Base-by-base conservation (phyloP, 2,888 invertebrate genomes). In the Bellardia bayeri region DNA sequence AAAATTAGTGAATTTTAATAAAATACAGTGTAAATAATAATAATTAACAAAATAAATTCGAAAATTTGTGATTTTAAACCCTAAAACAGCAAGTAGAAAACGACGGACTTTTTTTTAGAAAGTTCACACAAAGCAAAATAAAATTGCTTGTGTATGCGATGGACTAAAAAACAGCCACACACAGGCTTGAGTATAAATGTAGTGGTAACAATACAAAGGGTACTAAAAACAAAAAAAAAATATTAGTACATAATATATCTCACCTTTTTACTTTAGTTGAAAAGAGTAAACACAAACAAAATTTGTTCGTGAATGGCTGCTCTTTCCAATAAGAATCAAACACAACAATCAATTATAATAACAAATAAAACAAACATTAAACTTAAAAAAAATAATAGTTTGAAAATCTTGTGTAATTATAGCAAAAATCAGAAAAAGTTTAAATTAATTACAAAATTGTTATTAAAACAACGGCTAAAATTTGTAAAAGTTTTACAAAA, bases 141-240 rank as follows among this genome's bases (percentile, higher is more conserved):
- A 82, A 76, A 83, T 54, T 80, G 83, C 71, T 75, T 86, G 86
- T 86, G 86, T 83, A 83, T 86, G 86, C 83, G 75, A 58, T 86
- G 83, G 51, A 83, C 86, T 83, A 85, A 85, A 87, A 66, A 79
- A 58, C 30, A 56, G 63, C 69, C 63, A 80, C 49, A 66, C 71
- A 66, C 64, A 80, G 23, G 74, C 66, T 78, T 75, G 14, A 45
- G 54, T 68, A 74, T 49, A 58, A 63, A 68, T 78, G 82, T 42
- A 69, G 75, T 76, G 82, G 76, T 83, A 75, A 81, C 30, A 61
- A 63, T 11, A 72, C 7, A 63, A 63, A 13, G 49, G 33, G 49
- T 78, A 64, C 49, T 85, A 71, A 72, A 75, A 69, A 66, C 11
- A 49, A 40, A 74, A 66, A 54, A 56, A 58, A 51, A 45, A 61